Evolutionary conservation across 1,140 invertebrate species (phyloP).

Genomic region (Pseudomyrmex dendroicus): DNA sequence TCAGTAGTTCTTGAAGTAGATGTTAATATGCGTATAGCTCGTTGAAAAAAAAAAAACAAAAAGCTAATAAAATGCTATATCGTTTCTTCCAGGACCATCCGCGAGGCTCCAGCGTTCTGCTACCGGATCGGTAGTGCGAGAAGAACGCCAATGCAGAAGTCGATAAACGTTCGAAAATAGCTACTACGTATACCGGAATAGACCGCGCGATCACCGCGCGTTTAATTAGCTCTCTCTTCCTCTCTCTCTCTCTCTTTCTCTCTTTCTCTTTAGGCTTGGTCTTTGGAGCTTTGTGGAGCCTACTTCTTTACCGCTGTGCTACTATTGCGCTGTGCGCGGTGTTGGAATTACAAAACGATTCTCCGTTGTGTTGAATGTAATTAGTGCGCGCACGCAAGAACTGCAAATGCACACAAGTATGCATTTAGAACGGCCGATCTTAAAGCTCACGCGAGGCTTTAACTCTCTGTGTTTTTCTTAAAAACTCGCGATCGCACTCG

Average conservation of each 20-base stretch:
- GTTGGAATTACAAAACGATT: neutral
- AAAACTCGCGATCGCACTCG: neutral
- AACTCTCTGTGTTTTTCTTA: neutral
- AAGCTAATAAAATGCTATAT: neutral
- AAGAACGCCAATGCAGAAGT: conserved; percentile 57
- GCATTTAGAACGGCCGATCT: neutral
- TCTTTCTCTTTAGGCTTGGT: conserved; percentile 27
- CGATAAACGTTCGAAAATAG: conserved; percentile 72
- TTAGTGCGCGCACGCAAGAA: neutral
- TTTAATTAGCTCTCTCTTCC: conserved; percentile 65
- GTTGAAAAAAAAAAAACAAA: too few species aligned
- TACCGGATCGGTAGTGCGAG: conserved; percentile 31
- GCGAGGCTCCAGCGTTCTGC: conserved; percentile 27
- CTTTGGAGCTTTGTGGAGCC: conserved; percentile 36
- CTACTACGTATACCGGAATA: conserved; percentile 54
- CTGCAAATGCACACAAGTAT: neutral
- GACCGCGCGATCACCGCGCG: conserved; percentile 42
- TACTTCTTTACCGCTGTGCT: neutral
- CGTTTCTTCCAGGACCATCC: conserved; percentile 9
- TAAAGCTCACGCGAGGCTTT: neutral
- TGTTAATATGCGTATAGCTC: too few species aligned
- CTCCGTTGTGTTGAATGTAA: neutral
- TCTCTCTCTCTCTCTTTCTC: too few species aligned
- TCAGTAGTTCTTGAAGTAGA: too few species aligned
- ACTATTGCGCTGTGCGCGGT: neutral